Conservation (phyloP, 2,888 invertebrate genomes). For the Eucera pruinosa region DNA sequence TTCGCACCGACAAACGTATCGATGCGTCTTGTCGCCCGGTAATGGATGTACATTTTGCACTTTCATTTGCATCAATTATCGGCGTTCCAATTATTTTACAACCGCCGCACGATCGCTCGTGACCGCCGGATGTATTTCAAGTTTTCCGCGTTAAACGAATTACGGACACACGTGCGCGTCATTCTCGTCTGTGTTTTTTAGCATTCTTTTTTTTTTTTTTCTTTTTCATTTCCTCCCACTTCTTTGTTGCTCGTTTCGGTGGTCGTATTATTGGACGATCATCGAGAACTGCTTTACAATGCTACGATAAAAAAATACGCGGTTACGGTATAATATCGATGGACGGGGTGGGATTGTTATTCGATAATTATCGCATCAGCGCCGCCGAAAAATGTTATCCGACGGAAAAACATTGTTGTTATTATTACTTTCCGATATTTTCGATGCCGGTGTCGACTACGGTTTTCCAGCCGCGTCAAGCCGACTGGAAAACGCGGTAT, state of each 20-base stretch:
- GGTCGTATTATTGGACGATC: too few species aligned
- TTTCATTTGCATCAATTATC: constrained; percentile 66
- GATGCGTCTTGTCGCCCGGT: constrained; percentile 40
- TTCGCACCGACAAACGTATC: constrained; percentile 50
- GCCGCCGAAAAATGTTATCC: constrained; percentile 26
- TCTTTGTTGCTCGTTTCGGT: too few species aligned
- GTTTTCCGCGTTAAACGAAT: too few species aligned
- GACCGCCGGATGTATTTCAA: too few species aligned
- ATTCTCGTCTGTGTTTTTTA: too few species aligned
- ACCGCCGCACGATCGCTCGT: neutral
- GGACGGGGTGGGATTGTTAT: neutral
- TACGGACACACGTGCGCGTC: too few species aligned
- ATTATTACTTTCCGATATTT: constrained; percentile 24
- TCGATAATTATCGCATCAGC: constrained; percentile 20
- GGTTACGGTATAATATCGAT: neutral
- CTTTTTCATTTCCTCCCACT: too few species aligned
- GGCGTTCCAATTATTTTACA: constrained; percentile 60
- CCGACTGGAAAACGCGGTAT: neutral
- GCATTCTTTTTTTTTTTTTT: too few species aligned
- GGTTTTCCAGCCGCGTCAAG: neutral
- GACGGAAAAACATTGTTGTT: constrained; percentile 9
- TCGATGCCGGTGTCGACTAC: neutral
- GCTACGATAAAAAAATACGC: neutral
- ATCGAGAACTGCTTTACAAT: too few species aligned
- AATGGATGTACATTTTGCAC: constrained; percentile 65